Conservation (phyloP, 2,113 vertebrate species). For the Hippocampus mohnikei region DNA sequence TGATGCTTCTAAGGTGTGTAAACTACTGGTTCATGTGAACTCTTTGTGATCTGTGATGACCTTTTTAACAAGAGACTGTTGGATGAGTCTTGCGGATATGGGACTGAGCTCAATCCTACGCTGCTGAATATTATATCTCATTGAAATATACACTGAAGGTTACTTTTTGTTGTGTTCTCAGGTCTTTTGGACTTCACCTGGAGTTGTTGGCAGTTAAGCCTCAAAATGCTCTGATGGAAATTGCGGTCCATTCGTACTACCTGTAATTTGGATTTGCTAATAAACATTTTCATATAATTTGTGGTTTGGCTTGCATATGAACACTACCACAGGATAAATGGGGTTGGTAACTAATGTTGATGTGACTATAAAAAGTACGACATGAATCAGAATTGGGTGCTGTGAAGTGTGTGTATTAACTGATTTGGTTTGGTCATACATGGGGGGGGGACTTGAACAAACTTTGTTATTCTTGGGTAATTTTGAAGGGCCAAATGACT, state of each 20-base stretch:
- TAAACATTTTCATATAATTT: not conserved
- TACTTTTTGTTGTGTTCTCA: not conserved
- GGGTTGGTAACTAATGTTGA: not conserved
- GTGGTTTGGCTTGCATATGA: not conserved
- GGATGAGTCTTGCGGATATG: conserved; percentile 13
- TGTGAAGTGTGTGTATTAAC: too few species aligned
- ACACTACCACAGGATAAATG: not conserved
- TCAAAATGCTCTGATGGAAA: not conserved
- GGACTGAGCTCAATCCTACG: conserved; percentile 1
- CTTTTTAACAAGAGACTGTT: conserved; percentile 4
- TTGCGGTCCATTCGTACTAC: not conserved
- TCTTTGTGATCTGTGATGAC: conserved; percentile 5
- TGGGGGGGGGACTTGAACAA: too few species aligned
- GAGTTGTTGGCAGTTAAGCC: not conserved
- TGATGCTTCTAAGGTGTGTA: not conserved
- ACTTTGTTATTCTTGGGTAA: too few species aligned
- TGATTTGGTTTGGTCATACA: too few species aligned
- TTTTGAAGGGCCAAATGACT: too few species aligned
- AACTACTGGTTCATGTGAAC: not conserved
- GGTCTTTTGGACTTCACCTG: not conserved
- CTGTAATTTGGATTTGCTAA: not conserved
- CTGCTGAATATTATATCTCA: not conserved
- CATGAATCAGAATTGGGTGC: too few species aligned
- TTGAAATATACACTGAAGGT: not conserved
- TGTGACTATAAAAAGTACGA: too few species aligned